Base-by-base conservation (phyloP, 2,888 invertebrate genomes). In the Agonopterix subpropinquella region DNA sequence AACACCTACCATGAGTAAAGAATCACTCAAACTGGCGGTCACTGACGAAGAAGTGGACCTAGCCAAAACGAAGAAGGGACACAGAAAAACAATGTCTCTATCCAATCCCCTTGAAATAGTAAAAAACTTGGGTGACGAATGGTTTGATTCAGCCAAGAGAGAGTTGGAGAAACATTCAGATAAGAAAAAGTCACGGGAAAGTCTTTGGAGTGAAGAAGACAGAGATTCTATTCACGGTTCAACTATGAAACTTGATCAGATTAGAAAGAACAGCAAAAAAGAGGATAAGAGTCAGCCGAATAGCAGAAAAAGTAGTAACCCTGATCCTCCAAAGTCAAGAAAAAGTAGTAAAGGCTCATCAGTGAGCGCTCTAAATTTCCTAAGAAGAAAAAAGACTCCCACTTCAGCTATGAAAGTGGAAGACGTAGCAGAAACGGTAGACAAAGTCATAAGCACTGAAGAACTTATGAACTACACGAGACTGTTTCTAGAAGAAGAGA, bases 191-290 rank as follows among this genome's bases (percentile, higher is more conserved):
- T 89, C 89, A 0, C 77, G 81, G 53, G 87, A 87, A 54, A 87
- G 86, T 46, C 74, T 87, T n/a, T 86, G 84, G 82, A 88, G 88
- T 48, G 88, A 88, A 58, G 87, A 88, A 59, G 86, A 86, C 49
- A 76, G 76, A 52, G 89, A 89, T 50, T 85, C 85, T 1, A 76
- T 86, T 43, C 74, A 82, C 36, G 87, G 81, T 1, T 85, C 84
- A 0, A 67, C 71, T 36, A 70, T 78, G 54, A 78, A 82, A 61
- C 59, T 87, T 1, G 80, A 85, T 51, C 78, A 79, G 49, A 62
- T 71, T 7, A 79, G 80, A 49, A 88, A 85, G 54, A 83, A 78
- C 50, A 82, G 80, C 52, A 85, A 79, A 54, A 88, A 87, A 54
- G 85, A 84, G 51, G 79, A 81, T 47, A 84, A 85, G 55, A 69